phyloP scores from a whole-genome alignment of 2,888 invertebrate species.

The Andrena bicolor region DNA sequence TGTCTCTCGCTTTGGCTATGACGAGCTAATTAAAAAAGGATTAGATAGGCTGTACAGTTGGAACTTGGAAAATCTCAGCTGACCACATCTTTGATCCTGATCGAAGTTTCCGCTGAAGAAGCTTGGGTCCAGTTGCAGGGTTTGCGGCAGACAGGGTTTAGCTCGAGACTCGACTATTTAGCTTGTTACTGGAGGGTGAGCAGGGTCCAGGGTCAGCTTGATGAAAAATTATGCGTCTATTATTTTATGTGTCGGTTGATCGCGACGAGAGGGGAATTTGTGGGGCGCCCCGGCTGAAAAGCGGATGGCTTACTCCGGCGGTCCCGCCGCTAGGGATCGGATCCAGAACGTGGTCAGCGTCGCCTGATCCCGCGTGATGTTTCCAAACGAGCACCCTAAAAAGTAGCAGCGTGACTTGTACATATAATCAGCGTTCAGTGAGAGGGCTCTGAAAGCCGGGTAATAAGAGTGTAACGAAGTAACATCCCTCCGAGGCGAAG shows the following conservation, averaged over 20 bases:
- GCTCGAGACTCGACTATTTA: background rate
- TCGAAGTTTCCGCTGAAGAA: background rate
- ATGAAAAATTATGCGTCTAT: constrained; percentile 52
- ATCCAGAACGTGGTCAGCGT: background rate
- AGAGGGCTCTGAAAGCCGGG: constrained; percentile 2
- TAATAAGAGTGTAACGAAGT: background rate
- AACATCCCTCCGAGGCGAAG: background rate
- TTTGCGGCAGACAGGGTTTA: background rate
- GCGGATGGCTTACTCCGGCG: constrained; percentile 28
- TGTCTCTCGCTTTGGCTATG: background rate
- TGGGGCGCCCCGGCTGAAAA: constrained; percentile 15
- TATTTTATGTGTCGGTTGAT: constrained; percentile 36
- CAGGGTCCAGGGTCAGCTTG: background rate
- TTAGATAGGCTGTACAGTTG: background rate
- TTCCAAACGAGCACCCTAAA: background rate
- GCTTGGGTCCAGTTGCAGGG: background rate
- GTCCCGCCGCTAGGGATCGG: background rate
- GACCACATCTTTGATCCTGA: too few relatives aligned
- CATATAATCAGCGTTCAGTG: background rate
- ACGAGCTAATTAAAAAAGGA: background rate
- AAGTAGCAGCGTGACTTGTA: constrained; percentile 1
- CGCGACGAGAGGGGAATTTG: constrained; percentile 20
- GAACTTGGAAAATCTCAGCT: background rate
- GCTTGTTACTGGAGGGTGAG: background rate
- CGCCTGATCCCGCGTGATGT: background rate